A percentile compares a stretch with the other conserved stretches of the same genome.
phyloP scores from a whole-genome alignment of 2,113 vertebrate genomes.

The Sphyrna mokarran region DNA sequence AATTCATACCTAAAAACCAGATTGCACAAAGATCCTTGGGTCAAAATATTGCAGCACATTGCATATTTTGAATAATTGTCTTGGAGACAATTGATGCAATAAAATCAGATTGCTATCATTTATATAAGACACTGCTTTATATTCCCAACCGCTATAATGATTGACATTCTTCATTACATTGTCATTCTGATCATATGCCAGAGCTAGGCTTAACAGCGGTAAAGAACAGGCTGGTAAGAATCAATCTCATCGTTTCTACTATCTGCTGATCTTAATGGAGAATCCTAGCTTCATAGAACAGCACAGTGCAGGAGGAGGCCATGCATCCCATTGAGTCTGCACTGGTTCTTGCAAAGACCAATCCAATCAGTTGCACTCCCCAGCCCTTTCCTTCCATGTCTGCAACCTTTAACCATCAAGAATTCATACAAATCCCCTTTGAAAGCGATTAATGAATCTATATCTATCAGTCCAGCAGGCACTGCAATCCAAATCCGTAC shows the following conservation, averaged over 20 bases:
- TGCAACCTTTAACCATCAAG: background rate
- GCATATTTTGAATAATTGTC: background rate
- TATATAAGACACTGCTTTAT: background rate
- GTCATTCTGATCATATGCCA: background rate
- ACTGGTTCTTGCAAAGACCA: background rate
- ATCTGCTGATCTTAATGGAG: constrained; percentile 18
- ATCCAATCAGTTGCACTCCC: no score
- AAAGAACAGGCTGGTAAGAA: background rate
- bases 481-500: background rate
- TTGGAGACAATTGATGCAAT: background rate
- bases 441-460: background rate
- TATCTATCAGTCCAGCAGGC: background rate
- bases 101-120: background rate
- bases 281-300: background rate
- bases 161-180: background rate
- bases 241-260: background rate
- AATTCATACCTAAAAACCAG: background rate
- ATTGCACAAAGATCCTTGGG: no score
- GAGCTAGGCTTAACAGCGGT: background rate
- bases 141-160: background rate
- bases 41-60: background rate
- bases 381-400: background rate
- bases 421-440: background rate
- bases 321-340: background rate
- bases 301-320: background rate